Evolutionary conservation across 2,113 vertebrate species (phyloP), one percentile per base, ranked within the genome.

Genomic region (Ageneiosus marmoratus): DNA sequence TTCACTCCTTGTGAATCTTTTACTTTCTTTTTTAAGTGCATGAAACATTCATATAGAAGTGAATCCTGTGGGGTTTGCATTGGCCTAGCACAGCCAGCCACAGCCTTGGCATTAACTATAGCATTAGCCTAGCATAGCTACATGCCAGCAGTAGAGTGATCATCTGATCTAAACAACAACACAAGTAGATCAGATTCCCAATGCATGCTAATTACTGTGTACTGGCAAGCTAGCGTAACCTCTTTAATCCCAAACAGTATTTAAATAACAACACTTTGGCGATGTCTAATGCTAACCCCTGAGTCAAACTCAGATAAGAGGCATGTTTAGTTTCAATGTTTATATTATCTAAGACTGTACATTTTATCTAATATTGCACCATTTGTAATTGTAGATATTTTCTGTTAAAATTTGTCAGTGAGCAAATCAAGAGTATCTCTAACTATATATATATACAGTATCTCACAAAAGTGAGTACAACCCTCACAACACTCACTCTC

Each of bases 171-270:
- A 34, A 37, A 41, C 34, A 67, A 77, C 65, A 58, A 41, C n/a
- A 73, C 34, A 81, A 67, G 32, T 27, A 63, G 46, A 76, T 48
- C 32, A 41, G 18, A 24, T 58, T 76, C 34, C 7, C 37, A 83
- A 37, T 70, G 32, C 53, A 41, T 69, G 79, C 79, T n/a, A 55
- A 32, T 15, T 69, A n/a, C 32, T 13, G 27, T 67, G 18, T 80
- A 51, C 83, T 24, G 67, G 48, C 73, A 20, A 80, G 65, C 60
- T 44, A 74, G 22, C 77, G 65, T 85, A 79, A 81, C 79, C 34
- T 50, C 27, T 77, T 81, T 83, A 81, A 86, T 81, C 62, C 48
- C n/a, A 63, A 79, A 82, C 78, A 84, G 44, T 34, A 73, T 80
- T 63, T 58, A 83, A 84, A 86, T 72, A 81, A 81, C 27, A 13